These are phyloP conservation scores for Nebria ingens DNA, from an alignment of 1,140 invertebrate genomes.

Conservation along the genomic window DNA sequence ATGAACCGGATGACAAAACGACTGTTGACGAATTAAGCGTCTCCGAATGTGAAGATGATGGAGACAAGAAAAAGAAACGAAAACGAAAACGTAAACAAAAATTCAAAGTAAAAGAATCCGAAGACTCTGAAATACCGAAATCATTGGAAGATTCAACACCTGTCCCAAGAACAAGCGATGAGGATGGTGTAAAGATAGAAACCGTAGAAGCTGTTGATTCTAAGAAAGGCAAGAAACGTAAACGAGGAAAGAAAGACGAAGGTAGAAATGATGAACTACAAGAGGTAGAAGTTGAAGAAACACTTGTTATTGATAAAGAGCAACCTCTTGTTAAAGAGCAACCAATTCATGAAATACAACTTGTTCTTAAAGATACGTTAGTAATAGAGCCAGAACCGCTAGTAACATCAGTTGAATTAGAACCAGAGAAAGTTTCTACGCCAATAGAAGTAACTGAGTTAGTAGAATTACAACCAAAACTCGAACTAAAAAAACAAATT, in stretches of 20 bases:
- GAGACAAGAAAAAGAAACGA: slow-evolving; percentile 32
- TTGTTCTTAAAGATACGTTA: no score
- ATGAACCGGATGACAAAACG: slow-evolving; percentile 46
- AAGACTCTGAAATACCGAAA: slow-evolving; percentile 34
- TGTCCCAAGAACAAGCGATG: slow-evolving; percentile 26
- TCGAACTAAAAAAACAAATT: slow-evolving; percentile 28
- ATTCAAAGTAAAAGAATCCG: slow-evolving; percentile 32
- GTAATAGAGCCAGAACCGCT: slow-evolving; percentile 22
- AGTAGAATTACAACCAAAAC: not conserved
- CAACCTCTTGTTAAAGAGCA: not conserved
- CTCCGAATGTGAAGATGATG: slow-evolving; percentile 31
- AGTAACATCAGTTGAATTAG: slow-evolving; percentile 23
- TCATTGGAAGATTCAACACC: slow-evolving; percentile 31
- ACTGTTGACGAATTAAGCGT: slow-evolving; percentile 41
- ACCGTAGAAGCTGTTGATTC: slow-evolving; percentile 33
- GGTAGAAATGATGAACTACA: slow-evolving; percentile 19
- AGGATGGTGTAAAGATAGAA: slow-evolving; percentile 23
- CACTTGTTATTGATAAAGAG: slow-evolving; percentile 14
- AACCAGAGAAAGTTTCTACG: slow-evolving; percentile 2
- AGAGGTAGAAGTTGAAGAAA: slow-evolving; percentile 26
- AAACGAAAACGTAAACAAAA: slow-evolving; percentile 47
- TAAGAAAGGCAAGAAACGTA: slow-evolving; percentile 23
- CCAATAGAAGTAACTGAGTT: not conserved
- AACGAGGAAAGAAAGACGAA: slow-evolving; percentile 16
- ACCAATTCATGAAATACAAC: slow-evolving; percentile 11